phyloP scores from a whole-genome alignment of 2,797 vertebrate genomes.

The Babyrousa celebensis region DNA sequence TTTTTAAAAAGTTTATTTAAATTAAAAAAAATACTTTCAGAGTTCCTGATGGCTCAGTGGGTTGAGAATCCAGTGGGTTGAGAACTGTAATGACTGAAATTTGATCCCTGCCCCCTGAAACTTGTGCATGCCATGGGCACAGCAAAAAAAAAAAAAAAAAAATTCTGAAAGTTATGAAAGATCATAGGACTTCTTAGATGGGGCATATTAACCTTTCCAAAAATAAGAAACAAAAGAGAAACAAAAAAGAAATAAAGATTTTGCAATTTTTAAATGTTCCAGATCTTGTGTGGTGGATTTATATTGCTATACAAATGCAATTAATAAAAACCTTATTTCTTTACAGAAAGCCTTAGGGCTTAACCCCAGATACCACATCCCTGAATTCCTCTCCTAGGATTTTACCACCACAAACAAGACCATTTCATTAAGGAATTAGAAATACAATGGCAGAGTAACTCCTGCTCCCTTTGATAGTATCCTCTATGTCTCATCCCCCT shows the following conservation, averaged over 20 bases:
- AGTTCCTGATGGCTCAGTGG: too few relatives aligned
- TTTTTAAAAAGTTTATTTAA: not conserved
- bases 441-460: not conserved
- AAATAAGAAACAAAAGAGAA: slow-evolving; percentile 25
- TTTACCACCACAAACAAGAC: not conserved
- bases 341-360: not conserved
- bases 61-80: too few relatives aligned
- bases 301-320: not conserved
- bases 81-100: too few relatives aligned
- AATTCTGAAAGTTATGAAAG: not conserved
- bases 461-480: not conserved
- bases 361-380: not conserved
- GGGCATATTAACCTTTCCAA: not conserved
- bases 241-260: not conserved
- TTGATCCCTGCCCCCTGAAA: too few relatives aligned
- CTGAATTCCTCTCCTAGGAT: not conserved
- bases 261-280: not conserved
- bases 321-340: not conserved
- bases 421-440: not conserved
- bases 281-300: not conserved
- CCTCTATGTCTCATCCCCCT: rapidly evolving
- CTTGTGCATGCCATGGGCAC: too few relatives aligned
- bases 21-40: not conserved
- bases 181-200: not conserved
- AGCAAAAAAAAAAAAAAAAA: not conserved